Percentiles rank a stretch among this genome's conserved stretches.
Evolutionary conservation across 2,888 invertebrate species (phyloP).

Genomic region (Eupithecia exiguata): DNA sequence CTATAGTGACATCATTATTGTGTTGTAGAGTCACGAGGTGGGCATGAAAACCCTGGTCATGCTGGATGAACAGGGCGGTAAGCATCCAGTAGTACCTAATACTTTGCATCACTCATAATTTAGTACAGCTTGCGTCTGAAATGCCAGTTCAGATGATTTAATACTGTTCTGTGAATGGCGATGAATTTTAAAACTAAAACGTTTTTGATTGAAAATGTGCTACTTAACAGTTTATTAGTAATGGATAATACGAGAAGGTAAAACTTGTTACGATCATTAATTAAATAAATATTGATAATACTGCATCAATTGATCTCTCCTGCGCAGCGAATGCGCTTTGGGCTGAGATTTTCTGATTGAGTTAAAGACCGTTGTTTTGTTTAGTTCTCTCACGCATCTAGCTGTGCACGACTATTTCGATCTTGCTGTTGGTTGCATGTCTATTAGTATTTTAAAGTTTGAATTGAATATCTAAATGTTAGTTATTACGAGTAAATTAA

Average conservation of each 20-base stretch:
- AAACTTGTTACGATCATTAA: constrained; percentile 72
- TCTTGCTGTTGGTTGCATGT: constrained; percentile 81
- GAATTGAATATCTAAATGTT: constrained; percentile 73
- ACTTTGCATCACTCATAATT: constrained; percentile 80
- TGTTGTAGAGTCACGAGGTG: constrained; percentile 99
- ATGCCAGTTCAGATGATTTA: constrained; percentile 78
- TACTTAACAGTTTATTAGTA: constrained; percentile 70
- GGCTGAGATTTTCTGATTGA: constrained; percentile 66
- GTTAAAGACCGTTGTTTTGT: constrained; percentile 69
- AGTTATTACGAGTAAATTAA: constrained; percentile 70
- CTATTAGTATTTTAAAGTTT: constrained; percentile 69
- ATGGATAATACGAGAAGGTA: constrained; percentile 77
- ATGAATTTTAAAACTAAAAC: constrained; percentile 62
- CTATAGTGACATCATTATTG: constrained; percentile 85
- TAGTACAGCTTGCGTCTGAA: constrained; percentile 81
- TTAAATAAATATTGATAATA: constrained; percentile 67
- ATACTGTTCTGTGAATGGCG: constrained; percentile 71
- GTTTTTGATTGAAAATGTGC: constrained; percentile 71
- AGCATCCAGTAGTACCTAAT: constrained; percentile 87
- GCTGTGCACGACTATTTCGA: constrained; percentile 81
- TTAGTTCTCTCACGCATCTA: constrained; percentile 82
- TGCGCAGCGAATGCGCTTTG: constrained; percentile 52
- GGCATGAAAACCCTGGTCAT: constrained; percentile 99
- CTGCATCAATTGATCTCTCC: constrained; percentile 64
- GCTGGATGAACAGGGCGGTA: constrained; percentile 99